phyloP scores from a whole-genome alignment of 1,140 invertebrate species.

The Chlorops oryzae region DNA sequence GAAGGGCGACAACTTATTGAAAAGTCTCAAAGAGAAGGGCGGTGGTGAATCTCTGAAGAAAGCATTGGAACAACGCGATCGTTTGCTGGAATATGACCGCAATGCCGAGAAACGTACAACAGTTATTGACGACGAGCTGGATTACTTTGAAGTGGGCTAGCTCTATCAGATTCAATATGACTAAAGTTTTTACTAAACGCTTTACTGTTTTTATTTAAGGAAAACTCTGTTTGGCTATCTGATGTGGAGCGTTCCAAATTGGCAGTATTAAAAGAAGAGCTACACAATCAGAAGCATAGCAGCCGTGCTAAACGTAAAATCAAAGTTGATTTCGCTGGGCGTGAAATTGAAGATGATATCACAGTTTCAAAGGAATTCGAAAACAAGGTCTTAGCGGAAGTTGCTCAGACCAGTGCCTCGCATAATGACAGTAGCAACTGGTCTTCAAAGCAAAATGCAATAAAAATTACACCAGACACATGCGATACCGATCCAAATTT shows the following conservation, averaged over 20 bases:
- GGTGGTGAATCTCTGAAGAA: constrained; percentile 52
- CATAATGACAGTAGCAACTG: constrained; percentile 11
- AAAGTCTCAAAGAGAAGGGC: constrained; percentile 60
- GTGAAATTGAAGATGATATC: constrained; percentile 52
- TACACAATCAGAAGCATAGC: constrained; percentile 63
- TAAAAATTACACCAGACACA: constrained; percentile 7
- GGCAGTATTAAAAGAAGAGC: constrained; percentile 63
- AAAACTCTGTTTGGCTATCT: constrained; percentile 75
- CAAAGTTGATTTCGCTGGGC: constrained; percentile 77
- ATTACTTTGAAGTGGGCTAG: constrained; percentile 68
- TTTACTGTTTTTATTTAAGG: constrained; percentile 8
- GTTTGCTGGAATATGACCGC: constrained; percentile 79
- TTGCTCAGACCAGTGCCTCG: constrained; percentile 30
- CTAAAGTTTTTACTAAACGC: no score
- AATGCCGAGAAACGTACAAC: constrained; percentile 78
- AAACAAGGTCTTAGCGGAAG: constrained; percentile 47
- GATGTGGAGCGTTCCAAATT: constrained; percentile 63
- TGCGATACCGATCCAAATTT: constrained; percentile 18
- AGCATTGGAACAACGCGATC: constrained; percentile 74
- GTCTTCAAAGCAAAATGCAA: constrained; percentile 13
- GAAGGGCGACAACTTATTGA: constrained; percentile 62
- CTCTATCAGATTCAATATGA: background rate
- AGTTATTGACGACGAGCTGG: constrained; percentile 91
- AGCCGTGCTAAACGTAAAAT: constrained; percentile 63
- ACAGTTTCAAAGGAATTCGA: constrained; percentile 51